Conservation (phyloP, 2,888 invertebrate genomes). For the Acanthosepion esculentum region DNA sequence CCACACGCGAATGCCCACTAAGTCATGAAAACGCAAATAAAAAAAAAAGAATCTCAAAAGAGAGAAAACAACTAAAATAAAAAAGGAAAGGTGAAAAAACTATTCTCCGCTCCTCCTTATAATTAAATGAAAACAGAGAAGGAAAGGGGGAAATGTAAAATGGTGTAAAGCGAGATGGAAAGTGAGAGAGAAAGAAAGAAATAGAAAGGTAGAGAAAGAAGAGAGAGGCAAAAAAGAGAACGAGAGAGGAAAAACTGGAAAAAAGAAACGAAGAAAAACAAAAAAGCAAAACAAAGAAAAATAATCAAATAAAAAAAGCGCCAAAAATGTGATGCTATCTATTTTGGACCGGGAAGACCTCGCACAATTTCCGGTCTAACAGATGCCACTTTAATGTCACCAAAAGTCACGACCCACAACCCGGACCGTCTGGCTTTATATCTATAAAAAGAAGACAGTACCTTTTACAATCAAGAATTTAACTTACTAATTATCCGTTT, state of each 20-base stretch:
- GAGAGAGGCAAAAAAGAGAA: background rate
- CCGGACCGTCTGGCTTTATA: background rate
- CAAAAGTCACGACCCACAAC: background rate
- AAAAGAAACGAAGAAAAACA: background rate
- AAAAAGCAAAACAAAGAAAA: background rate
- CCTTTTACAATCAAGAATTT: background rate
- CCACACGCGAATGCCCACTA: too few species aligned
- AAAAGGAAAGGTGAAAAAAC: too few species aligned
- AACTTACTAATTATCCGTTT: background rate
- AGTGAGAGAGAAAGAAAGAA: background rate
- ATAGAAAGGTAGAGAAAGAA: background rate
- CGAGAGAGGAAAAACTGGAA: background rate
- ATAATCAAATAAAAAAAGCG: background rate
- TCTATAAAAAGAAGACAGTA: background rate
- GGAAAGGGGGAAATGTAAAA: too few species aligned
- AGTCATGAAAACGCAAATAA: too few species aligned
- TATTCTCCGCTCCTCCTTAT: too few species aligned
- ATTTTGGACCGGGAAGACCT: background rate
- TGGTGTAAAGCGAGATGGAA: too few species aligned
- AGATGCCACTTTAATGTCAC: background rate
- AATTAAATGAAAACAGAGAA: too few species aligned
- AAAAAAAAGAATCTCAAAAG: too few species aligned
- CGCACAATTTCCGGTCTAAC: background rate
- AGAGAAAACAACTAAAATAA: too few species aligned
- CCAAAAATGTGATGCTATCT: background rate